phyloP scores from a whole-genome alignment of 1,140 invertebrate species.

The Lineus longissimus region DNA sequence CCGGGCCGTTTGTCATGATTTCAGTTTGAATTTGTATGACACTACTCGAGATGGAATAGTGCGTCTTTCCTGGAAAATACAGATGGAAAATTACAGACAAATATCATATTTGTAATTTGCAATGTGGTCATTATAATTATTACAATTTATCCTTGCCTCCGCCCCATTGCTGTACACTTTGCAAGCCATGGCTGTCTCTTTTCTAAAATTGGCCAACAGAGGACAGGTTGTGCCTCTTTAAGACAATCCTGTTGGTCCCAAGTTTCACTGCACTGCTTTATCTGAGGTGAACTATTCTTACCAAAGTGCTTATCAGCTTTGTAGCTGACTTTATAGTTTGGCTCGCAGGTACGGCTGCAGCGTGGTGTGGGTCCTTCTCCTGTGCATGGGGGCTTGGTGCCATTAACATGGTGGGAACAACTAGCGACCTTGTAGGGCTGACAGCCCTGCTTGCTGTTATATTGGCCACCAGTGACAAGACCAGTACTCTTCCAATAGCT shows the following conservation, averaged over 20 bases:
- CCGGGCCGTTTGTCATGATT: slow-evolving; percentile 82
- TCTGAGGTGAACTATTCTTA: slow-evolving; percentile 18
- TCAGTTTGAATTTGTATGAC: slow-evolving; percentile 75
- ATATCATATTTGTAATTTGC: no score
- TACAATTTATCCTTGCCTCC: no score
- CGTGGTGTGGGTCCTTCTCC: slow-evolving; percentile 69
- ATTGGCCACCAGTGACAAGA: slow-evolving; percentile 77
- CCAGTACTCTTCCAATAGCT: slow-evolving; percentile 62
- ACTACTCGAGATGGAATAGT: slow-evolving; percentile 68
- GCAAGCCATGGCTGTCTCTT: no score
- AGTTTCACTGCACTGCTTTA: no score
- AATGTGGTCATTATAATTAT: no score
- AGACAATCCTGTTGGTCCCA: no score
- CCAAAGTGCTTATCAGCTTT: slow-evolving; percentile 75
- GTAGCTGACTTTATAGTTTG: slow-evolving; percentile 68
- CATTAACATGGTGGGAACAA: slow-evolving; percentile 86
- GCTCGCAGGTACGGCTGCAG: slow-evolving; percentile 70
- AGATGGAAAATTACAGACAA: no score
- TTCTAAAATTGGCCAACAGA: no score
- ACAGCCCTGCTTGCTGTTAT: slow-evolving; percentile 73
- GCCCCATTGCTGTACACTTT: no score
- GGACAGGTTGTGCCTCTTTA: no score
- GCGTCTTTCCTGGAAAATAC: slow-evolving; percentile 40
- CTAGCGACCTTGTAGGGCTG: slow-evolving; percentile 75
- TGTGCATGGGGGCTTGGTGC: slow-evolving; percentile 60